Conservation (phyloP, 2,888 invertebrate species). For the Drosophila aldrichi region DNA sequence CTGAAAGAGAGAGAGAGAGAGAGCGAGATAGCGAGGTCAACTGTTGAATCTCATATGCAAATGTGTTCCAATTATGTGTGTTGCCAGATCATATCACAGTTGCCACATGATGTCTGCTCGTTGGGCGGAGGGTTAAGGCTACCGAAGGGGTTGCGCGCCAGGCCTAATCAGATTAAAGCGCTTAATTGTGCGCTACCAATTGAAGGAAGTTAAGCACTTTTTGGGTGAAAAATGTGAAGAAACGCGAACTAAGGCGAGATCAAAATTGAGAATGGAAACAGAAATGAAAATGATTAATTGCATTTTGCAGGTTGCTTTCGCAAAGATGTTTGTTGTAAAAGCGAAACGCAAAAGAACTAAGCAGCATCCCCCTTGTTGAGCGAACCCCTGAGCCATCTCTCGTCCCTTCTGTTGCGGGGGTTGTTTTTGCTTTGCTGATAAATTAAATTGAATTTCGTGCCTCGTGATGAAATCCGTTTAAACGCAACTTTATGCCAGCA, state of each 20-base stretch:
- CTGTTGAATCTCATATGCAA: constrained; percentile 45
- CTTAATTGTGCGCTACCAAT: constrained; percentile 9
- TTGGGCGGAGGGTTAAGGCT: neutral
- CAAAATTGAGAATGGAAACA: neutral
- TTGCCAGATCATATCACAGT: constrained; percentile 26
- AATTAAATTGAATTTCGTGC: constrained; percentile 75
- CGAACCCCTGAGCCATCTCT: neutral
- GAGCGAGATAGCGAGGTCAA: neutral
- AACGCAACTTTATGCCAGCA: constrained; percentile 61
- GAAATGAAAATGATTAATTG: constrained; percentile 68
- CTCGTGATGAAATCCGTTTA: constrained; percentile 73
- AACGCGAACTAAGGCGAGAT: neutral
- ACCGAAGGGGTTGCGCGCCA: neutral
- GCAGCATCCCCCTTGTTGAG: neutral
- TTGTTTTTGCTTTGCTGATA: constrained; percentile 55
- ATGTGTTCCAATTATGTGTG: constrained; percentile 47
- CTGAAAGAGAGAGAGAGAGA: neutral
- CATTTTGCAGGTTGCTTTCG: constrained; percentile 34
- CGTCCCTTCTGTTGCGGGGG: constrained; percentile 18
- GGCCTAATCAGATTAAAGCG: constrained; percentile 9
- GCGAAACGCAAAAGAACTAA: neutral
- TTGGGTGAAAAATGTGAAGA: neutral
- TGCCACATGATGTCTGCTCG: constrained; percentile 4
- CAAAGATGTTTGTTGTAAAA: constrained; percentile 1
- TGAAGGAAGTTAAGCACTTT: neutral